These are phyloP conservation scores for Papilio demoleus DNA, from an alignment of 2,888 invertebrate genomes.

Conservation along the genomic window DNA sequence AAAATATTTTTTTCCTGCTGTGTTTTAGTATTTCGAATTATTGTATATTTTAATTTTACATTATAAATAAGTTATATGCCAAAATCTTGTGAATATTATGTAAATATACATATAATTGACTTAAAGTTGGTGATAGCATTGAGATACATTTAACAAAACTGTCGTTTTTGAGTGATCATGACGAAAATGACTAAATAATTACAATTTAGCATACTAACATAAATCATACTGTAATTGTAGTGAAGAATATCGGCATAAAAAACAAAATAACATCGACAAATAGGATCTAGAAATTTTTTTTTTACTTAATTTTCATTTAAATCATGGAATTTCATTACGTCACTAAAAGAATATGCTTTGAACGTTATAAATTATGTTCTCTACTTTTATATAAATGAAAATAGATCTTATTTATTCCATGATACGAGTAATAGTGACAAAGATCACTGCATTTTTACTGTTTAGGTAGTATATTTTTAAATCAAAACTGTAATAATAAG, in stretches of 20 bases:
- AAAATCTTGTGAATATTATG: not conserved
- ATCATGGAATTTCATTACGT: too few species aligned
- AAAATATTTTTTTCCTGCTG: not conserved
- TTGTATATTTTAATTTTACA: too few species aligned
- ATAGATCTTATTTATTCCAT: too few species aligned
- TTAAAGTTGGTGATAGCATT: not conserved
- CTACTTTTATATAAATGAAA: not conserved
- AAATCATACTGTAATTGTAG: not conserved
- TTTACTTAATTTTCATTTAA: not conserved
- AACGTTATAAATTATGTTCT: too few species aligned
- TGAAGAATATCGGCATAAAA: not conserved
- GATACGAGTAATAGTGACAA: too few species aligned
- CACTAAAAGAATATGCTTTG: too few species aligned
- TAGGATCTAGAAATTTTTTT: not conserved
- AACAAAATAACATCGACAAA: not conserved
- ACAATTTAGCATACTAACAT: not conserved
- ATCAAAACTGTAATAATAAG: not conserved
- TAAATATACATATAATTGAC: not conserved
- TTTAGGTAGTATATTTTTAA: not conserved
- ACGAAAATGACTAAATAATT: not conserved
- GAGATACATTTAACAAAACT: not conserved
- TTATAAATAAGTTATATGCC: not conserved
- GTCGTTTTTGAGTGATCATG: not conserved
- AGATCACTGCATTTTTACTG: not conserved
- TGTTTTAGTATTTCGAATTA: too few species aligned